Percentiles rank a stretch among this genome's conserved stretches.
These are phyloP conservation scores for Andrena hattorfiana DNA, from an alignment of 2,888 invertebrate species.

Conservation along the genomic window DNA sequence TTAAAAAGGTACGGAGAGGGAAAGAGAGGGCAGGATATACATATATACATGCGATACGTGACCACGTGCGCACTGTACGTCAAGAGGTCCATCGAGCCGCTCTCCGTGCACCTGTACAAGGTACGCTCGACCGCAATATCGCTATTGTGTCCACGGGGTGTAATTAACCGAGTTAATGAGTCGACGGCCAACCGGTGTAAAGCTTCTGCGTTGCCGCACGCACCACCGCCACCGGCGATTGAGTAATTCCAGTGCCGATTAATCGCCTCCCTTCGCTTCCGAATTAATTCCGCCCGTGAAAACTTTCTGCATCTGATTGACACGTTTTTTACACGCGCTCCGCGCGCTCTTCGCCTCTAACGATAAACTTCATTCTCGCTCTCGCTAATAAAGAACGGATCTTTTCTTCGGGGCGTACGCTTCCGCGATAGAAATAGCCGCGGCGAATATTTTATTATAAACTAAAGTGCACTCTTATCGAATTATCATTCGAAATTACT, in stretches of 20 bases:
- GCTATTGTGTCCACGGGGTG: neutral
- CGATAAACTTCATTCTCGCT: neutral
- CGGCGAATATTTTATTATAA: no score
- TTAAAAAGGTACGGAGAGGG: neutral
- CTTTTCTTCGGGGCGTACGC: no score
- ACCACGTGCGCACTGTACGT: slow-evolving; percentile 42
- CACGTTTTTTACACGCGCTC: neutral
- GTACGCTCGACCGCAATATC: slow-evolving; percentile 32
- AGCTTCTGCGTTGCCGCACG: neutral
- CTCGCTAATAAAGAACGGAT: no score
- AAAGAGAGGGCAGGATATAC: neutral
- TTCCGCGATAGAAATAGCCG: no score
- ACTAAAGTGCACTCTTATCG: no score
- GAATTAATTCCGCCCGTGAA: neutral
- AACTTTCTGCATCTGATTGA: neutral
- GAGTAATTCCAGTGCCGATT: neutral
- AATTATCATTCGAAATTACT: no score
- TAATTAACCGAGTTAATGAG: slow-evolving; percentile 1
- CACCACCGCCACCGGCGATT: neutral
- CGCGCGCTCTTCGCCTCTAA: neutral
- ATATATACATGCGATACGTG: slow-evolving; percentile 23
- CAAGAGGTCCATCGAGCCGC: slow-evolving; percentile 26
- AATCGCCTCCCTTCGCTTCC: neutral
- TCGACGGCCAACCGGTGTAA: no score
- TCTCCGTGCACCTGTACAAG: slow-evolving; percentile 29